A percentile compares a stretch with the other conserved stretches of the same genome.
Evolutionary conservation across 2,888 invertebrate genomes (phyloP).

Genomic region (Ochropleura leucogaster): DNA sequence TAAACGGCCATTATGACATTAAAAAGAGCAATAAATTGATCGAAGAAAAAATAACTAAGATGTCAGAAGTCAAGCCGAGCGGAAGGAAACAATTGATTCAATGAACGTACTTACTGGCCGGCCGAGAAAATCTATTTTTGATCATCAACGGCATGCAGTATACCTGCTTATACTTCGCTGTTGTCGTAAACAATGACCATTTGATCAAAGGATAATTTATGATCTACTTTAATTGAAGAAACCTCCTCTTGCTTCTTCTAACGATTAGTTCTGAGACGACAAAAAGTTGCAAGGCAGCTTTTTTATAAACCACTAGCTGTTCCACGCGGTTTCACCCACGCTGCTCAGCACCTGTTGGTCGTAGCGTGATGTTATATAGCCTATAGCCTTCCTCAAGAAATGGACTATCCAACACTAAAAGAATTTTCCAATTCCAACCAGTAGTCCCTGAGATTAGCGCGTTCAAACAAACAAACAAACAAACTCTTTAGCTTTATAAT

Average conservation of each 20-base stretch:
- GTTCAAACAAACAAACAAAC: too few species aligned
- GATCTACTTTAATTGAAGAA: conserved; percentile 6
- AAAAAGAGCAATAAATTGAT: conserved; percentile 64
- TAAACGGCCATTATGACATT: conserved; percentile 44
- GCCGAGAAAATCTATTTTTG: conserved; percentile 75
- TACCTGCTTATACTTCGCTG: conserved; percentile 30
- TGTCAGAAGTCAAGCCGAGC: conserved; percentile 67
- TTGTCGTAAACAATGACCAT: conserved; percentile 25
- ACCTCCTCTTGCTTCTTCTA: background rate
- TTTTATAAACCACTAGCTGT: too few species aligned
- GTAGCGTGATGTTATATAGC: too few species aligned
- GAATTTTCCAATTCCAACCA: too few species aligned
- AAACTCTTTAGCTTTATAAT: too few species aligned
- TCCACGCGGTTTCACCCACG: too few species aligned
- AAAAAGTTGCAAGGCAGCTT: too few species aligned
- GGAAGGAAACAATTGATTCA: conserved; percentile 87
- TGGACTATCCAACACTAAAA: too few species aligned
- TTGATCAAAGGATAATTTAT: conserved; percentile 26
- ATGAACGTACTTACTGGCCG: conserved; percentile 72
- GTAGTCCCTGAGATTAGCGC: too few species aligned
- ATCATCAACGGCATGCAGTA: conserved; percentile 45
- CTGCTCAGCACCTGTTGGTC: too few species aligned
- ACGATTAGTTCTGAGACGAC: too few species aligned
- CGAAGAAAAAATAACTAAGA: conserved; percentile 71
- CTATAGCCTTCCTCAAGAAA: too few species aligned